phyloP scores from a whole-genome alignment of 2,888 invertebrate species.

The Dolomedes plantarius region DNA sequence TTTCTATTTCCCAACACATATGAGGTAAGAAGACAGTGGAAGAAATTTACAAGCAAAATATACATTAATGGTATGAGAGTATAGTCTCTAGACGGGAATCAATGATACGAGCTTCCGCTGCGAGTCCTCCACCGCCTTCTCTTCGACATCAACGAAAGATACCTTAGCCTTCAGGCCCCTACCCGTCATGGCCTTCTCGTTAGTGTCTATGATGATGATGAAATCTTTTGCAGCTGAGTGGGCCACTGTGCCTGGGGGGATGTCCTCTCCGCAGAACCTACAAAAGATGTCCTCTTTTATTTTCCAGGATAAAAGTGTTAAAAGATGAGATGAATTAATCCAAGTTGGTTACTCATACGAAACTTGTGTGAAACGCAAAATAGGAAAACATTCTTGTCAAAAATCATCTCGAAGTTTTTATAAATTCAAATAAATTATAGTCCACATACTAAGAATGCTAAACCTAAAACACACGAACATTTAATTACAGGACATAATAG shows the following conservation, averaged over 20 bases:
- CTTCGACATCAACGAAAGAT: constrained; percentile 28
- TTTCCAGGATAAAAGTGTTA: neutral
- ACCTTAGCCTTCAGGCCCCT: constrained; percentile 61
- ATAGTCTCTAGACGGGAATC: neutral
- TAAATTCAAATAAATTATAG: no score
- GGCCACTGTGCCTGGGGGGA: constrained; percentile 58
- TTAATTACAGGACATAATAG: no score
- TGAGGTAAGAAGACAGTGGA: neutral
- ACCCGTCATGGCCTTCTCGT: constrained; percentile 31
- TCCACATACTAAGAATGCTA: no score
- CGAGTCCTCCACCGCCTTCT: neutral
- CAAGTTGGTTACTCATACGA: no score
- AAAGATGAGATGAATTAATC: neutral
- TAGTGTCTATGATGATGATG: constrained; percentile 63
- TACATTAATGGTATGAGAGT: neutral
- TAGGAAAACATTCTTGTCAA: no score
- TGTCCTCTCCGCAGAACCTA: constrained; percentile 69
- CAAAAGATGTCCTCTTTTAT: no score
- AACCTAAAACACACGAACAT: no score
- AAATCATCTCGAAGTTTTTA: no score
- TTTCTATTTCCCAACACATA: neutral
- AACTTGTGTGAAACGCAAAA: no score
- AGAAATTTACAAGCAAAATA: neutral
- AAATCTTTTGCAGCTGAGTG: constrained; percentile 41
- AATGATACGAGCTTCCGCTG: neutral